Evolutionary conservation across 2,888 invertebrate genomes (phyloP).

Genomic region (Bruchidius siliquastri): DNA sequence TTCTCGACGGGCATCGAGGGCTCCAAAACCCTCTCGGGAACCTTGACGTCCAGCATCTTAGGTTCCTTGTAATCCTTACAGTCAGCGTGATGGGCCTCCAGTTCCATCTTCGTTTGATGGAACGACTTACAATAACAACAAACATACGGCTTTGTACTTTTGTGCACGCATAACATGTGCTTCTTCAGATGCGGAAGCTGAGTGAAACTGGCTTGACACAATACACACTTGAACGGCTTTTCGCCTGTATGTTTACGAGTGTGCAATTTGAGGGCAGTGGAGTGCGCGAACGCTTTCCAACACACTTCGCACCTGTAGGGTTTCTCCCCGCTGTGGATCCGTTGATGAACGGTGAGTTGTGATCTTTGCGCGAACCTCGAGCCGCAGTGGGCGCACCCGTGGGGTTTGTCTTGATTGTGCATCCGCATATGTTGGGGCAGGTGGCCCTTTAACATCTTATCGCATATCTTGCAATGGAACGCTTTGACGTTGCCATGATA

Average conservation of each 20-base stretch:
- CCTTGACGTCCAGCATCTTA: constrained; percentile 22
- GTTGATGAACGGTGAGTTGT: constrained; percentile 76
- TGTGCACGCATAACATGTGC: constrained; percentile 82
- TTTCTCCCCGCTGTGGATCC: constrained; percentile 79
- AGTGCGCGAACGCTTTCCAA: constrained; percentile 75
- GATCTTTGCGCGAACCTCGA: constrained; percentile 78
- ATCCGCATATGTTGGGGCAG: constrained; percentile 78
- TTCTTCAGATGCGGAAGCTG: constrained; percentile 84
- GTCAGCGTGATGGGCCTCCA: constrained; percentile 60
- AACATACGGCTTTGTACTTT: constrained; percentile 71
- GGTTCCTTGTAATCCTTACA: constrained; percentile 39
- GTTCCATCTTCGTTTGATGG: constrained; percentile 70
- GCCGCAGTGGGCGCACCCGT: constrained; percentile 73
- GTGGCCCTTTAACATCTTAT: constrained; percentile 76
- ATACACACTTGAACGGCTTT: constrained; percentile 70
- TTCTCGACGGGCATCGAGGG: constrained; percentile 64
- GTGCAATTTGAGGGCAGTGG: constrained; percentile 79
- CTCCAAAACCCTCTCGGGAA: constrained; percentile 36
- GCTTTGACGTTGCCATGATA: constrained; percentile 70
- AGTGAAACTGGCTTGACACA: constrained; percentile 71
- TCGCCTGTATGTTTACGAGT: constrained; percentile 81
- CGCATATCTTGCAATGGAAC: constrained; percentile 75
- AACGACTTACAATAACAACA: constrained; percentile 69
- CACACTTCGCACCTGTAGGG: constrained; percentile 81
- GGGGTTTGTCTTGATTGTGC: constrained; percentile 71